These are phyloP conservation scores for Osmerus mordax DNA, from an alignment of 2,113 vertebrate genomes.

Conservation along the genomic window DNA sequence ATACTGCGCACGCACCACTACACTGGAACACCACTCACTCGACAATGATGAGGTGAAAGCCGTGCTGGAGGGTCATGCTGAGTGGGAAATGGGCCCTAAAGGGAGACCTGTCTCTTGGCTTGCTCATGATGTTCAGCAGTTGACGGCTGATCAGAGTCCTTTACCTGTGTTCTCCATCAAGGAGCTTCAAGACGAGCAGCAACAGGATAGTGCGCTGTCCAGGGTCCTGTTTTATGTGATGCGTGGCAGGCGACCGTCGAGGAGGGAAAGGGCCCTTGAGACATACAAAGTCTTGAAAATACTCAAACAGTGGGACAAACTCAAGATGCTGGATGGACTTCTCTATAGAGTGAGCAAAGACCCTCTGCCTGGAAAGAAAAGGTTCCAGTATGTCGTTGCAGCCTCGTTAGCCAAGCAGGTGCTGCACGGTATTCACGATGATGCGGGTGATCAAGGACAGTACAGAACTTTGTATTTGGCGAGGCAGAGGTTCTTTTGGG, in stretches of 20 bases:
- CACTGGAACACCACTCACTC: neutral
- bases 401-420: neutral
- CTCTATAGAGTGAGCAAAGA: constrained; percentile 9
- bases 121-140: neutral
- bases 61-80: neutral
- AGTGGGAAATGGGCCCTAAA: neutral
- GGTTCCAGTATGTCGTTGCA: constrained; percentile 10
- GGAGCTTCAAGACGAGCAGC: constrained; percentile 4
- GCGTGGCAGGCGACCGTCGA: neutral
- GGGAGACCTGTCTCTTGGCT: neutral
- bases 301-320: constrained; percentile 22
- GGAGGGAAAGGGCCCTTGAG: neutral
- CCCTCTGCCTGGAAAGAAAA: neutral
- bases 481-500: constrained; percentile 37
- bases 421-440: constrained; percentile 11
- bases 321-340: constrained; percentile 7
- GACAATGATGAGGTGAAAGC: neutral
- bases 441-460: constrained; percentile 25
- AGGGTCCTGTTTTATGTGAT: constrained; percentile 2
- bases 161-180: constrained; percentile 7
- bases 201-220: neutral
- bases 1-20: too few relatives aligned
- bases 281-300: neutral
- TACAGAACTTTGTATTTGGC: constrained; percentile 7
- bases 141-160: neutral